phyloP scores from a whole-genome alignment of 2,113 vertebrate genomes.

The Hippoglossus stenolepis region DNA sequence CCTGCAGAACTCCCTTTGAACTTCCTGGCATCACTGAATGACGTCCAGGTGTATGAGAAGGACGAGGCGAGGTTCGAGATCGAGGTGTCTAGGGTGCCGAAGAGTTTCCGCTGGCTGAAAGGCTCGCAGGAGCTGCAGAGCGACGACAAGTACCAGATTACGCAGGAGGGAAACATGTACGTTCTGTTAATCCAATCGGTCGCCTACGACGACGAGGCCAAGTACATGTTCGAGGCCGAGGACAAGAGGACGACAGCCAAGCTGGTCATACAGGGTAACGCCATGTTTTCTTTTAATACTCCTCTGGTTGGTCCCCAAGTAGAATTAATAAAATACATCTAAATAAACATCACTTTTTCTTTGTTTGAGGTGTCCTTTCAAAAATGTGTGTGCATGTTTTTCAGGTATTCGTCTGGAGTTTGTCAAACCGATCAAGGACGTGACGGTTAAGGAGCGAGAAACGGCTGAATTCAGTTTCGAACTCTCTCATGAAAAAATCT shows the following conservation, averaged over 20 bases:
- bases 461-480: conserved; percentile 94
- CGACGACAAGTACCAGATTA: conserved; percentile 88
- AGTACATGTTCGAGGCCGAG: conserved; percentile 97
- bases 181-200: conserved; percentile 87
- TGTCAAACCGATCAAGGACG: conserved; percentile 92
- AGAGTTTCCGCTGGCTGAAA: conserved; percentile 94
- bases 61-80: conserved; percentile 95
- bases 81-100: conserved; percentile 92
- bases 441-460: conserved; percentile 96
- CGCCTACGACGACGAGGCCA: conserved; percentile 95
- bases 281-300: background rate
- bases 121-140: conserved; percentile 89
- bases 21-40: conserved; percentile 90
- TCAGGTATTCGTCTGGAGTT: conserved; percentile 98
- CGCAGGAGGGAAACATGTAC: conserved; percentile 88
- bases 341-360: no score
- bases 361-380: background rate
- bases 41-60: conserved; percentile 96
- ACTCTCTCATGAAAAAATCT: conserved; percentile 94
- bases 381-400: background rate
- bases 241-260: conserved; percentile 92
- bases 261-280: conserved; percentile 92
- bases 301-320: no score
- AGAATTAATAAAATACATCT: no score
- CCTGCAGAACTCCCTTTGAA: conserved; percentile 92